Percentiles rank a stretch among this genome's conserved stretches.
These are phyloP conservation scores for Drosophila nebulosa DNA, from an alignment of 1,140 invertebrate genomes.

Conservation along the genomic window DNA sequence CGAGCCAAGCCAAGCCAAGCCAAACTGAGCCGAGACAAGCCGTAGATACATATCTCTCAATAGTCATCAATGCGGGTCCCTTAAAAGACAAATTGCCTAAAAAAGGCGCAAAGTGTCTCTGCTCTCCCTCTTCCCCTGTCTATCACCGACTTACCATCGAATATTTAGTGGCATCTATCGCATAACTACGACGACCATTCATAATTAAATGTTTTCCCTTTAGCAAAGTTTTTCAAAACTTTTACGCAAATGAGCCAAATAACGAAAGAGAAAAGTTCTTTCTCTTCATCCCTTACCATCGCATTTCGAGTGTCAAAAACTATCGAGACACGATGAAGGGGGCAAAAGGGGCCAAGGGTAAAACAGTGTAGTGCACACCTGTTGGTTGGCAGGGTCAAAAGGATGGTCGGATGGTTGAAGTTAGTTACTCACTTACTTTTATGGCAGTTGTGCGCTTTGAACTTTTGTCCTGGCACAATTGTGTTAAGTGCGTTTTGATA, in stretches of 20 bases:
- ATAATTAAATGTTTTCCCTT: conserved; percentile 6
- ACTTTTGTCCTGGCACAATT: conserved; percentile 68
- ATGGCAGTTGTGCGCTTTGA: conserved; percentile 58
- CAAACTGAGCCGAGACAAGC: background rate
- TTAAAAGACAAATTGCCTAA: conserved; percentile 48
- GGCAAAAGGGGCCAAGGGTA: background rate
- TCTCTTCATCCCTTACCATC: conserved; percentile 19
- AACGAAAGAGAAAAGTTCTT: conserved; percentile 4
- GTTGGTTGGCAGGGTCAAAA: conserved; percentile 24
- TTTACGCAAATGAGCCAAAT: conserved; percentile 70
- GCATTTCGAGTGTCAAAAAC: conserved; percentile 41
- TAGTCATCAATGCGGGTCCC: conserved; percentile 59
- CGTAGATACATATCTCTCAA: conserved; percentile 13
- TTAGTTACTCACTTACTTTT: conserved; percentile 65
- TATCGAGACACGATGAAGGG: conserved; percentile 23
- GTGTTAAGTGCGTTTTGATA: conserved; percentile 76
- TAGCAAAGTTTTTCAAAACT: conserved; percentile 29
- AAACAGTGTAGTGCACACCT: conserved; percentile 49
- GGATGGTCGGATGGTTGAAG: background rate
- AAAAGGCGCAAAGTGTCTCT: conserved; percentile 1
- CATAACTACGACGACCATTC: conserved; percentile 14
- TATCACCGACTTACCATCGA: background rate
- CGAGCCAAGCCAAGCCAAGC: background rate
- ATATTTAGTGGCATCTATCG: background rate
- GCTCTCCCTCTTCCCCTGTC: too few species aligned